Conservation (phyloP, 2,113 vertebrate genomes). For the Equus przewalskii region DNA sequence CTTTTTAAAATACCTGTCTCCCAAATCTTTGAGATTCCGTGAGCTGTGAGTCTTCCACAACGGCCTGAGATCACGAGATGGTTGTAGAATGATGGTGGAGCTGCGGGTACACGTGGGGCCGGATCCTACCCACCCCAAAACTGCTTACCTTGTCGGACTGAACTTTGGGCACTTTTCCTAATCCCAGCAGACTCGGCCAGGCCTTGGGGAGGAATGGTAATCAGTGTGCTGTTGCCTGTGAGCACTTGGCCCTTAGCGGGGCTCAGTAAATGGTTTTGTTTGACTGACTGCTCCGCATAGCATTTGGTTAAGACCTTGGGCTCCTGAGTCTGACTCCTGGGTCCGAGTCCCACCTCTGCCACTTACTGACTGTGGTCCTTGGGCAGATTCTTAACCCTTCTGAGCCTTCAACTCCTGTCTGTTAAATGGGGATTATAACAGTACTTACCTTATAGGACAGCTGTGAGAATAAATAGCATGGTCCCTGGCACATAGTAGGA, state of each 20-base stretch:
- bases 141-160: neutral
- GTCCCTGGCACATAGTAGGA: neutral
- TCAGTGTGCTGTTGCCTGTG: neutral
- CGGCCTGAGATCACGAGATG: neutral
- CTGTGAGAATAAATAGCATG: neutral
- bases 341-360: neutral
- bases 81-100: neutral
- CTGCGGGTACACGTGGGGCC: fast-evolving
- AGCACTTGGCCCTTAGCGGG: neutral
- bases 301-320: neutral
- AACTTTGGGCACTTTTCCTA: neutral
- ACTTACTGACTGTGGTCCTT: neutral
- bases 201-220: neutral
- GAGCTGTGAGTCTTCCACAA: neutral
- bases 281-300: neutral
- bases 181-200: neutral
- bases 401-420: neutral
- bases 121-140: too few relatives aligned
- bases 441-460: neutral
- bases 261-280: neutral
- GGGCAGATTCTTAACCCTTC: neutral
- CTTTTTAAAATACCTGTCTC: neutral
- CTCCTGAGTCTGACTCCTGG: neutral
- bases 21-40: neutral
- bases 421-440: neutral